phyloP scores from a whole-genome alignment of 2,888 invertebrate genomes.

The Rhyacophila evoluta region DNA sequence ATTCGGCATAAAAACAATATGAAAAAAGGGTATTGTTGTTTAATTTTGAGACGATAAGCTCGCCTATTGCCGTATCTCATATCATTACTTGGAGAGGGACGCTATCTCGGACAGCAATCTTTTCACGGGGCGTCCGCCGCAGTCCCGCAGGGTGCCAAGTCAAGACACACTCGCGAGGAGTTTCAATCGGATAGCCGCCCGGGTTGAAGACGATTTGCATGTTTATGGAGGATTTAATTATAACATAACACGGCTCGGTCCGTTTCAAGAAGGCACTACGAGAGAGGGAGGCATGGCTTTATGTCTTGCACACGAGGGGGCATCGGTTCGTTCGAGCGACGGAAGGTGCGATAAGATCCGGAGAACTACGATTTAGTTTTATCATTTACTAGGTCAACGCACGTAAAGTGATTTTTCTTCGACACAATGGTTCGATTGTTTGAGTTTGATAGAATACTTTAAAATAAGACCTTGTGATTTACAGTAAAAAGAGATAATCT shows the following conservation, averaged over 20 bases:
- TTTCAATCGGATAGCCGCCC: conserved; percentile 45
- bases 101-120: conserved; percentile 32
- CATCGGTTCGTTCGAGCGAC: not conserved
- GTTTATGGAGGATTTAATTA: conserved; percentile 53
- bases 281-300: not conserved
- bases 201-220: conserved; percentile 51
- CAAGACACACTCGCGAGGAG: conserved; percentile 47
- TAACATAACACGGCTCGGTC: conserved; percentile 23
- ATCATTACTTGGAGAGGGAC: not conserved
- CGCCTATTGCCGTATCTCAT: not conserved
- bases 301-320: not conserved
- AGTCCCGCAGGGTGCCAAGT: conserved; percentile 36
- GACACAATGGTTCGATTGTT: not conserved
- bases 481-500: too few relatives aligned
- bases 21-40: too few relatives aligned
- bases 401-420: not conserved
- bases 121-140: conserved; percentile 7
- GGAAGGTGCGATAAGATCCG: not conserved
- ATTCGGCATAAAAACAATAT: too few relatives aligned
- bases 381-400: not conserved
- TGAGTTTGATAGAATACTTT: too few relatives aligned
- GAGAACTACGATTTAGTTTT: not conserved
- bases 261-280: not conserved
- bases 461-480: too few relatives aligned
- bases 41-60: too few relatives aligned